Evolutionary conservation across 2,113 vertebrate species (phyloP), one percentile per base, ranked within the genome.

Genomic region (Dicerorhinus sumatrensis): DNA sequence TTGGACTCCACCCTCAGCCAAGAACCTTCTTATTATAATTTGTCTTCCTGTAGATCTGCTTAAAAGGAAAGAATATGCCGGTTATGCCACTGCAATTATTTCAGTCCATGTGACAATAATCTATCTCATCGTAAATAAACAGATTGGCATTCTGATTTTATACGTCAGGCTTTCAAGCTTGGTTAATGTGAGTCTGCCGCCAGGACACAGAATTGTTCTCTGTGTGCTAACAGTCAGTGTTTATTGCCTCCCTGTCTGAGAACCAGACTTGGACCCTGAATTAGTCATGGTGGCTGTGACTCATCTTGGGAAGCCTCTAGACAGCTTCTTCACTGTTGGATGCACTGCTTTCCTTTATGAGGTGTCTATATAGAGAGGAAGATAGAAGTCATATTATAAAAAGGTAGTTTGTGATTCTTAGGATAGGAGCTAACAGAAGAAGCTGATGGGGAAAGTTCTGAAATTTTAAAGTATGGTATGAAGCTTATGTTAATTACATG

Each of bases 111-210:
- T 73, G 79, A 91, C 36, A 96, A 31, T 76, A 42, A 77, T 87
- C 18, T 51, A 82, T n/a, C 51, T 96, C 27, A 48, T 9, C 79
- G 11, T 54, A 69, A 94, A 70, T 84, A 63, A 94, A 67, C 69
- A 86, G 51, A 84, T 17, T 65, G 77, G n/a, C 60, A 48, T 91
- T 93, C 62, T 96, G 82, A 91, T 67, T 94, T 97, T 81, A 72
- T 80, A 63, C 29, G 20, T 33, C 62, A 91, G 48, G 23, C 10
- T 94, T 85, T 83, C 17, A 76, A 91, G 31, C 62, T 83, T 87
- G 56, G 77, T 92, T 89, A 42, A 75, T 82, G 33, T 83, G 92
- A 92, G 25, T 76, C 63, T 75, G 58, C 29, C 17, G 12, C 79
- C 80, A 72, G 56, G 63, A 87, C 63, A 94, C 63, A 80, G 85